Conservation (phyloP, 2,888 invertebrate species). For the Pyrrhosoma nymphula region DNA sequence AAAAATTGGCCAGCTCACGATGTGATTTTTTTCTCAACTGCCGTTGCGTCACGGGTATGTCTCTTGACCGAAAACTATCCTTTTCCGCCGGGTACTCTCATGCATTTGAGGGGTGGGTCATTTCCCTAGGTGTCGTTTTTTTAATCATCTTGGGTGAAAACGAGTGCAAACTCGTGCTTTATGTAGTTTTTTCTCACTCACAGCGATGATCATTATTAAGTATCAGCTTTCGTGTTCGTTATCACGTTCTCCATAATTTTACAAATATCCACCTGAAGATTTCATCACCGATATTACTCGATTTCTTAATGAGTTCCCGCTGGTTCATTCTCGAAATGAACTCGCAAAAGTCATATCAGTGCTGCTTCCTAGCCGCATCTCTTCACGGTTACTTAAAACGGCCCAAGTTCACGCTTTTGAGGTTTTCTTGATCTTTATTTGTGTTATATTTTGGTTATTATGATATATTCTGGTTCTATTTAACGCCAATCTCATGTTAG, state of each 20-base stretch:
- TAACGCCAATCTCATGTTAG: too few relatives aligned
- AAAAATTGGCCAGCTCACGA: slow-evolving; percentile 6
- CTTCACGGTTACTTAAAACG: too few relatives aligned
- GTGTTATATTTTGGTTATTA: too few relatives aligned
- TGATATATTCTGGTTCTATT: too few relatives aligned
- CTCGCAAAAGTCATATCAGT: background rate
- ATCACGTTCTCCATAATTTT: background rate
- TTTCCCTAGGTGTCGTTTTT: background rate
- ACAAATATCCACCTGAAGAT: background rate
- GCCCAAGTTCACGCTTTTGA: too few relatives aligned
- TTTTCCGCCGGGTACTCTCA: background rate
- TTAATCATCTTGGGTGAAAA: background rate
- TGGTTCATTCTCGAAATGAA: background rate
- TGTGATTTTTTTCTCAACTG: background rate
- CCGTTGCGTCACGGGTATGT: background rate
- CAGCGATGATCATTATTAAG: background rate
- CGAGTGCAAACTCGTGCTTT: background rate
- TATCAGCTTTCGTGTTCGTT: background rate
- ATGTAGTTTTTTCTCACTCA: background rate
- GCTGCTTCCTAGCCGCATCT: background rate
- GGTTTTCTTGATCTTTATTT: too few relatives aligned
- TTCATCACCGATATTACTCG: background rate
- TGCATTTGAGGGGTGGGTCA: too few relatives aligned
- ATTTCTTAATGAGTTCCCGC: background rate
- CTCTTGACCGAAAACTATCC: background rate